Conservation (phyloP, 1,140 invertebrate species). For the Dendrolimus punctatus region DNA sequence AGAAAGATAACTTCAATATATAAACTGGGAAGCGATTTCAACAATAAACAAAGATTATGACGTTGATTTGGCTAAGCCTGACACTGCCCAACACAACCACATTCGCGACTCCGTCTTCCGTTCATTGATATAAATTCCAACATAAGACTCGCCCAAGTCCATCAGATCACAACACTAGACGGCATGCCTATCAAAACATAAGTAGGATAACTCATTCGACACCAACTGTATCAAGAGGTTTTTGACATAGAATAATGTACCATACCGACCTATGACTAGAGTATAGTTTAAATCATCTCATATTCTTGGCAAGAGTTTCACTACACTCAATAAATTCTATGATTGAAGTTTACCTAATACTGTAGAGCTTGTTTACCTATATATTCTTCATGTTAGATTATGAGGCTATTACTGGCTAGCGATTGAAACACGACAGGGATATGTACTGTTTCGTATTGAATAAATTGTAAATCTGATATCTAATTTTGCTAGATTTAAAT, state of each 20-base stretch:
- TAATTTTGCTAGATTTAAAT: too few relatives aligned
- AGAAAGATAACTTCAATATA: too few relatives aligned
- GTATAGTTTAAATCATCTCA: conserved; percentile 10
- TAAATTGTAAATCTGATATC: too few relatives aligned
- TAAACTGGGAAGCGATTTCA: neutral
- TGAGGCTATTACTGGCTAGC: conserved; percentile 11
- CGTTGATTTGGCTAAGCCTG: conserved; percentile 5
- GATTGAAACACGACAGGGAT: conserved; percentile 19
- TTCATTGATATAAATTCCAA: conserved; percentile 43
- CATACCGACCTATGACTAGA: neutral
- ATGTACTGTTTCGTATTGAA: conserved; percentile 4
- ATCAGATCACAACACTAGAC: conserved; percentile 41
- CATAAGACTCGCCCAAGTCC: conserved; percentile 35
- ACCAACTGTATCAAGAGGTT: conserved; percentile 14
- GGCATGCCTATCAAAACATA: conserved; percentile 50
- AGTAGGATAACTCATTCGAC: conserved; percentile 37
- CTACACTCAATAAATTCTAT: conserved; percentile 16
- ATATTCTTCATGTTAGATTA: conserved; percentile 19
- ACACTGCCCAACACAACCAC: conserved; percentile 4
- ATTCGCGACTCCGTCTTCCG: conserved; percentile 16
- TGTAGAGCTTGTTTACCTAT: conserved; percentile 22
- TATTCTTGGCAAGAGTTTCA: conserved; percentile 24
- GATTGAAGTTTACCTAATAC: conserved; percentile 22
- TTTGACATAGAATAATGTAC: conserved; percentile 9
- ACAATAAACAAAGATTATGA: conserved; percentile 12